Conservation (phyloP, 2,113 vertebrate genomes). For the Prionailurus bengalensis region DNA sequence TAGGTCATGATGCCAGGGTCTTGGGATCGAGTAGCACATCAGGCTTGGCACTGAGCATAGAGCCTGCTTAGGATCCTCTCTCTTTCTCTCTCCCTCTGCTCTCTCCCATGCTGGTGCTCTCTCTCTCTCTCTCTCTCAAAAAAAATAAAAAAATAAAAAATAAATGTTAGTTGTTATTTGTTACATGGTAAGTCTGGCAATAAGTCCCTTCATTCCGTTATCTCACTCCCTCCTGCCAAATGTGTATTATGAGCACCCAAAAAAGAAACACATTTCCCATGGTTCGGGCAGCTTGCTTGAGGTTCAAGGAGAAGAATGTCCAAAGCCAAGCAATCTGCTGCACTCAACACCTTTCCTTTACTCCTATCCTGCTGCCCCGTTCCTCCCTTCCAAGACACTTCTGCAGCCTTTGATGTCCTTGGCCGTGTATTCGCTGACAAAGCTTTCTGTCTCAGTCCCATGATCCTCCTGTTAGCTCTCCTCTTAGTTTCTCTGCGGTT, state of each 20-base stretch:
- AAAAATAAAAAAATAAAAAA: too few species aligned
- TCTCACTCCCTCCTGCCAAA: background rate
- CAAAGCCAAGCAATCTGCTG: background rate
- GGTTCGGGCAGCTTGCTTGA: background rate
- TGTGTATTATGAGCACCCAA: background rate
- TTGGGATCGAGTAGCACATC: too few species aligned
- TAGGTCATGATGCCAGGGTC: too few species aligned
- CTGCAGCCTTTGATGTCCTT: background rate
- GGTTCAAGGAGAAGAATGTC: background rate
- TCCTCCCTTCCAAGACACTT: background rate
- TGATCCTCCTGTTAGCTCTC: background rate
- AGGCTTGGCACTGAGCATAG: too few species aligned
- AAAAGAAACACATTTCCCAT: background rate
- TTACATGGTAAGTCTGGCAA: background rate
- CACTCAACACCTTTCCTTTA: background rate
- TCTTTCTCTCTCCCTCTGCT: too few species aligned
- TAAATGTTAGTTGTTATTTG: background rate
- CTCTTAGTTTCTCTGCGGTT: background rate
- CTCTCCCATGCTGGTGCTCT: too few species aligned
- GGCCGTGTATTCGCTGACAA: background rate
- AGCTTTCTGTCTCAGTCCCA: background rate
- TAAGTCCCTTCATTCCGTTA: background rate
- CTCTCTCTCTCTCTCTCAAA: too few species aligned
- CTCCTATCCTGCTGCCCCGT: background rate
- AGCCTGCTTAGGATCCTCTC: too few species aligned